Evolutionary conservation across 2,888 invertebrate genomes (phyloP).

Genomic region (Nomada fabriciana): DNA sequence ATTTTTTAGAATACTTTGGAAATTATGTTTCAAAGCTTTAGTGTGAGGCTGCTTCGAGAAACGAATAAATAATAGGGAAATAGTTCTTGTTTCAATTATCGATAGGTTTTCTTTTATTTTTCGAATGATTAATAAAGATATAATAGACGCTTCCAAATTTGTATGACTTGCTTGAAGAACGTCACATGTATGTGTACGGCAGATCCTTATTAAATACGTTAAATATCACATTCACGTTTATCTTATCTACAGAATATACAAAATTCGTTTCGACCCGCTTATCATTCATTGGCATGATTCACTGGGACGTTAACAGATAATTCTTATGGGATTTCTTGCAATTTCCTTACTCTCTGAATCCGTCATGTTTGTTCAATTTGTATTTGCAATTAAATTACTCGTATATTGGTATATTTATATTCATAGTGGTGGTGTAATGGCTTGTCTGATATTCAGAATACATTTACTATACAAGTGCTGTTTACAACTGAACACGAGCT

Average conservation of each 20-base stretch:
- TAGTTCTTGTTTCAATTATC: not conserved
- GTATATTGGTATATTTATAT: constrained; percentile 37
- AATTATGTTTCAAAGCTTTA: not conserved
- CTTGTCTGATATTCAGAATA: constrained; percentile 36
- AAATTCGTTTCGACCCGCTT: constrained; percentile 56
- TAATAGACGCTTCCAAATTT: constrained; percentile 38
- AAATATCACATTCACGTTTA: constrained; percentile 83
- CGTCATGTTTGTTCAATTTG: not conserved
- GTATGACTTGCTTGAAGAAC: constrained; percentile 69
- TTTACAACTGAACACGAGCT: constrained; percentile 29
- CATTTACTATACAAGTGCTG: constrained; percentile 43
- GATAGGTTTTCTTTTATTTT: not conserved
- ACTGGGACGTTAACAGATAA: constrained; percentile 46
- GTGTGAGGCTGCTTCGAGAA: not conserved
- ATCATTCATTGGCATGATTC: constrained; percentile 37
- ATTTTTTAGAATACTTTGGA: not conserved
- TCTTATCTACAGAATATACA: constrained; percentile 83
- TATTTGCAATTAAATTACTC: constrained; percentile 33
- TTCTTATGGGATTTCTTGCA: constrained; percentile 22
- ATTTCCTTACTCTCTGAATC: not conserved
- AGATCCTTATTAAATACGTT: constrained; percentile 81
- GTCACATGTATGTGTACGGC: constrained; percentile 52
- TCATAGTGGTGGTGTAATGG: constrained; percentile 27
- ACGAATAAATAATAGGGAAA: not conserved
- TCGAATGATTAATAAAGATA: not conserved